Evolutionary conservation across 2,888 invertebrate genomes (phyloP), one percentile per base, ranked within the genome.

Genomic region (Hyppa rectilinea): DNA sequence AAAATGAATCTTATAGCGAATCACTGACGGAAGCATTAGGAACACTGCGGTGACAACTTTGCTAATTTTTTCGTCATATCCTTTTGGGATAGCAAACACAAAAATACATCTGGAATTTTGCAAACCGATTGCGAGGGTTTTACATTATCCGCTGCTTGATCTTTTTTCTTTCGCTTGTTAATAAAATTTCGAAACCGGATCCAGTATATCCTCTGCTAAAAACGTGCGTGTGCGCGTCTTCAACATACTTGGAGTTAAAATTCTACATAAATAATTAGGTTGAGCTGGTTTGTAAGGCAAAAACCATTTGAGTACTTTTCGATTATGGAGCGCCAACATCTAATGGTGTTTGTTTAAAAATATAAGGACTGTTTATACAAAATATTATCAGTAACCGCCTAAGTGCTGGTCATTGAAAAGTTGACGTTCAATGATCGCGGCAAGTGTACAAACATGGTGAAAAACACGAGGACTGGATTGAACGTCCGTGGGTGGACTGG

Each of bases 401-500:
- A 72, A 77, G 53, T 62, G 43, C 52, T 64, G 45, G 43, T 68
- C 49, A 78, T 75, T 67, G 66, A 72, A 87, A 82, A 84, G 76
- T 82, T 82, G 77, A 80, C 83, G 82, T 82, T 80, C 80, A 82
- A 86, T 68, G 67, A 69, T 80, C 85, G 63, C 71, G 63, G 71
- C 80, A 71, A 81, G 81, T 84, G 66, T 72, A 78, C 87, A 83
- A 88, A 90, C 83, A 86, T 86, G 88, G 87, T 80, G 83, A 86
- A 90, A 87, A 87, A 85, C 72, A 80, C 80, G 83, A 77, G 75
- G 88, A 87, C 87, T 90, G 89, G 87, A 86, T 82, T 77, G 73
- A 77, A 73, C 82, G 88, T 69, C 86, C 90, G 95, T 95, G 94
- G 95, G 95, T 91, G 94, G 90, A 95, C 95, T 87, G 89, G 95